A percentile compares a stretch with the other conserved stretches of the same genome.
Evolutionary conservation across 2,888 invertebrate species (phyloP).

Genomic region (Heliconius cydno): DNA sequence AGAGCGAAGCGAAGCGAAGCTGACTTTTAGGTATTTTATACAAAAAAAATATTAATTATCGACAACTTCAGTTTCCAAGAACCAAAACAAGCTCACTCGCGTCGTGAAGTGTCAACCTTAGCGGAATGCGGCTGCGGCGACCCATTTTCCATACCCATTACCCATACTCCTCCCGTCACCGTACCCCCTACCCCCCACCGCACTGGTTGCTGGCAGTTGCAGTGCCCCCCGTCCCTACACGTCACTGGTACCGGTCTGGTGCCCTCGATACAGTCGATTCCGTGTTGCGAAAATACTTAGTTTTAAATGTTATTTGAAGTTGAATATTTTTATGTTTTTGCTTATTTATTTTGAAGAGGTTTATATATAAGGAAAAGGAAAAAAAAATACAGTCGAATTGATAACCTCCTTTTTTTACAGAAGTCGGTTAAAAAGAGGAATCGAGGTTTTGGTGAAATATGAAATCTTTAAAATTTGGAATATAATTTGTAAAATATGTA

Average conservation of each 20-base stretch:
- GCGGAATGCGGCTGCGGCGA: slow-evolving; percentile 73
- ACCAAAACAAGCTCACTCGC: slow-evolving; percentile 48
- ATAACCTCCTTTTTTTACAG: no score
- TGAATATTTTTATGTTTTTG: neutral
- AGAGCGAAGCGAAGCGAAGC: no score
- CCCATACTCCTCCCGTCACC: slow-evolving; percentile 48
- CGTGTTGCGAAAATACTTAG: slow-evolving; percentile 63
- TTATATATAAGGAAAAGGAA: no score
- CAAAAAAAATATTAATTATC: neutral
- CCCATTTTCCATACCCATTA: slow-evolving; percentile 61
- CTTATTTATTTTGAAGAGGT: neutral
- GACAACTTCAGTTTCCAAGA: slow-evolving; percentile 29
- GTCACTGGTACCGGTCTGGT: slow-evolving; percentile 68
- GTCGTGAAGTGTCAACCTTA: slow-evolving; percentile 68
- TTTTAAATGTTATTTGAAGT: slow-evolving; percentile 20
- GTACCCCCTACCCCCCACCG: slow-evolving; percentile 49
- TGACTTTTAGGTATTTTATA: neutral
- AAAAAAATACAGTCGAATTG: no score
- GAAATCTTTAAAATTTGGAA: neutral
- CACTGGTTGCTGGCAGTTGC: slow-evolving; percentile 43
- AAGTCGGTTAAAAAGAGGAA: no score
- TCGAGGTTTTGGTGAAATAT: neutral
- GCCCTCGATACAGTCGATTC: slow-evolving; percentile 73
- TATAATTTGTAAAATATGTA: neutral
- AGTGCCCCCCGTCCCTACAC: slow-evolving; percentile 47